A percentile compares a stretch with the other conserved stretches of the same genome.
phyloP scores from a whole-genome alignment of 2,113 vertebrate species.

The Porphyrio hochstetteri region DNA sequence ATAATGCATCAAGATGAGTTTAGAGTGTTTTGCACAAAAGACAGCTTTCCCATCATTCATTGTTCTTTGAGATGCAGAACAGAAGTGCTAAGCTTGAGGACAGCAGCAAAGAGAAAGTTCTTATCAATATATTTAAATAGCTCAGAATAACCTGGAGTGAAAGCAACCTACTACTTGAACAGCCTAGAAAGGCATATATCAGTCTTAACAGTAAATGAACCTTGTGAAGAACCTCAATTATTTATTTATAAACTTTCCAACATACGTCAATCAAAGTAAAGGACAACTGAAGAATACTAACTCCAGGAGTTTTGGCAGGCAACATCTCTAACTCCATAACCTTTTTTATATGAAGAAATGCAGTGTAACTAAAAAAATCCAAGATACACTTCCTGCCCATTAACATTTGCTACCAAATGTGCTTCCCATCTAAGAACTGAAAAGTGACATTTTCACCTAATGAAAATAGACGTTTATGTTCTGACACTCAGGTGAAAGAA shows the following conservation, averaged over 20 bases:
- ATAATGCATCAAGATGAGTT: neutral
- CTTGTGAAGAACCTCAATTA: conserved; percentile 19
- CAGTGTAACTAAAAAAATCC: neutral
- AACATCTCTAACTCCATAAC: neutral
- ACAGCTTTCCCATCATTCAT: neutral
- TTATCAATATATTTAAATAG: neutral
- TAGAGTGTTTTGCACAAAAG: neutral
- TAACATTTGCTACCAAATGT: neutral
- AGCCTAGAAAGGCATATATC: neutral
- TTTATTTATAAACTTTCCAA: conserved; percentile 49
- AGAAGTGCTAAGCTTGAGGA: neutral
- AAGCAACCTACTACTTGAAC: neutral
- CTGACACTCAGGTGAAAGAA: neutral
- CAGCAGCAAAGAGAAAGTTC: neutral
- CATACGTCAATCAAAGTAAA: conserved; percentile 14
- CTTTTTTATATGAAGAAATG: neutral
- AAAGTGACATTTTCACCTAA: conserved; percentile 27
- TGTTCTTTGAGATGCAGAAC: neutral
- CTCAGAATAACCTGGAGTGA: neutral
- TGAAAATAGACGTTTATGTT: neutral
- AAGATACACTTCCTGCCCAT: neutral
- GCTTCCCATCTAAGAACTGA: neutral
- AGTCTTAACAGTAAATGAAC: conserved; percentile 32
- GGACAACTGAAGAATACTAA: conserved; percentile 14
- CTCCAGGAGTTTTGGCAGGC: neutral